Percentiles rank a stretch among this genome's conserved stretches.
Evolutionary conservation across 1,140 invertebrate genomes (phyloP).

Genomic region (Alviniconcha marisindica): DNA sequence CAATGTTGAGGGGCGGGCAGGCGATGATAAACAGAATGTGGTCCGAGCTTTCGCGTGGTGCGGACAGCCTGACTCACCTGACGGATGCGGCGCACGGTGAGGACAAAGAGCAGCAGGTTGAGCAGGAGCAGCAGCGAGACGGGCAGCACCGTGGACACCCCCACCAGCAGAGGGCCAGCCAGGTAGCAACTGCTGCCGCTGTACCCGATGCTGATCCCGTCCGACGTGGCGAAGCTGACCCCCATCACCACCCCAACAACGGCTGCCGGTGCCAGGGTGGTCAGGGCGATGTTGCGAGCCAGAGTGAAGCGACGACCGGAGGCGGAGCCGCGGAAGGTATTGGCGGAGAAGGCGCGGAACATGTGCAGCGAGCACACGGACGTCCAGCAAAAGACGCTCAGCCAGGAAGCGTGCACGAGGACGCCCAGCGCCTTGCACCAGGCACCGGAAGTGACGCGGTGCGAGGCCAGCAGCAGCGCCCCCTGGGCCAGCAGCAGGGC

Average conservation of each 20-base stretch:
- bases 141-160: slow-evolving; percentile 35
- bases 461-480: slow-evolving; percentile 22
- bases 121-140: slow-evolving; percentile 25
- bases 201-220: slow-evolving; percentile 34
- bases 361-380: slow-evolving; percentile 24
- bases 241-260: slow-evolving; percentile 9
- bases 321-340: background rate
- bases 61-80: no score
- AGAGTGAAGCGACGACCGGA: background rate
- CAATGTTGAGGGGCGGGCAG: no score
- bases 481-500: slow-evolving; percentile 29
- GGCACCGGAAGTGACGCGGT: background rate
- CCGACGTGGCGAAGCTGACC: background rate
- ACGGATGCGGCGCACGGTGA: slow-evolving; percentile 38
- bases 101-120: slow-evolving; percentile 48
- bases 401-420: slow-evolving; percentile 3
- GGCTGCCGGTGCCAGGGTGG: background rate
- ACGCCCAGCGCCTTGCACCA: background rate
- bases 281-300: background rate
- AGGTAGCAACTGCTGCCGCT: slow-evolving; percentile 45
- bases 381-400: slow-evolving; percentile 29
- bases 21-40: no score
- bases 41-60: no score
- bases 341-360: slow-evolving; percentile 30
- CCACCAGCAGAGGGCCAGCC: slow-evolving; percentile 27